Evolutionary conservation across 2,797 vertebrate species (phyloP).

Genomic region (Lacerta viridis): DNA sequence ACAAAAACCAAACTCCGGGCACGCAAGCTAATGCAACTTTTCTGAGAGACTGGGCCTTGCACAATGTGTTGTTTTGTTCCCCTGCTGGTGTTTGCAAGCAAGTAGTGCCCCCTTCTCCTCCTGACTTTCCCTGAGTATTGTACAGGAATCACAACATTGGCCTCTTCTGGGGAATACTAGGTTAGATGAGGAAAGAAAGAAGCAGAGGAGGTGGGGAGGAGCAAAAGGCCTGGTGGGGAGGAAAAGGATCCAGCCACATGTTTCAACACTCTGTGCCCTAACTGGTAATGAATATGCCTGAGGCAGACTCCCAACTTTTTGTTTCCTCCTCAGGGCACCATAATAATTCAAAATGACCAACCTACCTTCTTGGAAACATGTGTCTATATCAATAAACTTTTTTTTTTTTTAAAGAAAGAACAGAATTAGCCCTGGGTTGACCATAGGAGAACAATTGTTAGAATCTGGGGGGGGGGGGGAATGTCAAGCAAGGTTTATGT

Average conservation of each 20-base stretch:
- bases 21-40: background rate
- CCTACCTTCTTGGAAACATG: background rate
- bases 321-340: background rate
- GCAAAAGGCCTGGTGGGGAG: background rate
- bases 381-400: background rate
- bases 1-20: background rate
- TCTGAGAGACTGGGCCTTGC: background rate
- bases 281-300: background rate
- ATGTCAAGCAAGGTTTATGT: background rate
- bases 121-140: background rate
- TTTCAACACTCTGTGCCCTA: background rate
- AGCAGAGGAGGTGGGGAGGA: background rate
- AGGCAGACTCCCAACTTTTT: background rate
- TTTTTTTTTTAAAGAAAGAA: background rate
- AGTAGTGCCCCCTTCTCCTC: background rate
- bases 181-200: background rate
- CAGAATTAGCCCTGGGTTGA: background rate
- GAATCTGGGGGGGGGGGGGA: background rate
- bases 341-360: background rate
- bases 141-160: background rate
- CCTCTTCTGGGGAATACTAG: too few species aligned
- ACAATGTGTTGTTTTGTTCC: conserved; percentile 6
- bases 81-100: background rate
- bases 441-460: background rate
- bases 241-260: too few species aligned